These are phyloP conservation scores for Pseudois nayaur DNA, from an alignment of 2,113 vertebrate species.

Conservation along the genomic window DNA sequence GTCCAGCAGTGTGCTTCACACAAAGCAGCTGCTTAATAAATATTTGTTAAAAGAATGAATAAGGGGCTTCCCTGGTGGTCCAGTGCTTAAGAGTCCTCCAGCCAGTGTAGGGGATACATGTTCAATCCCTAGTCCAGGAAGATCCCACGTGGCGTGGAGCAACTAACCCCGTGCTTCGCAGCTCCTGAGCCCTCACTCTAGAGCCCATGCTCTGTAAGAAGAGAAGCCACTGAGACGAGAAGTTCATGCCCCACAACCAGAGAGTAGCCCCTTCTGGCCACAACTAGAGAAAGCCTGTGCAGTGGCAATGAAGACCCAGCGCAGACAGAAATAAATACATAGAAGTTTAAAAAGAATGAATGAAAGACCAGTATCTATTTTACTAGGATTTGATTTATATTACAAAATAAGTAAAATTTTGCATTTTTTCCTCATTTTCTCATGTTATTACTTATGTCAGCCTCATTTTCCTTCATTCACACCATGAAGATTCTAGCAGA, in stretches of 20 bases:
- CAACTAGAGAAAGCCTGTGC: background rate
- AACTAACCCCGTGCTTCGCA: background rate
- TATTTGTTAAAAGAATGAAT: background rate
- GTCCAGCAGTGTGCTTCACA: background rate
- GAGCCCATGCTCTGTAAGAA: background rate
- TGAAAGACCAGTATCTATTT: background rate
- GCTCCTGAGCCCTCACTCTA: background rate
- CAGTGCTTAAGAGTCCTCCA: background rate
- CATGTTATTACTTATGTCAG: background rate
- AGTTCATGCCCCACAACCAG: background rate
- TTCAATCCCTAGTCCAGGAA: background rate
- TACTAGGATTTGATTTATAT: background rate
- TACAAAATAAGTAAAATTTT: background rate
- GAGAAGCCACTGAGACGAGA: background rate
- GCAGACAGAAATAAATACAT: background rate
- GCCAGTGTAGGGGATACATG: background rate
- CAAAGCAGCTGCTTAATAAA: background rate
- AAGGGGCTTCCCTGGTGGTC: background rate
- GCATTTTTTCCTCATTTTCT: background rate
- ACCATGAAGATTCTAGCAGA: background rate
- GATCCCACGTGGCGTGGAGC: background rate
- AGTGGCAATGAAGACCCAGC: background rate
- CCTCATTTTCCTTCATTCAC: background rate
- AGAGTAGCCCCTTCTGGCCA: background rate
- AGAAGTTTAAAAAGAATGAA: background rate